Evolutionary conservation across 2,888 invertebrate genomes (phyloP).

Genomic region (Tenthredo amoena): DNA sequence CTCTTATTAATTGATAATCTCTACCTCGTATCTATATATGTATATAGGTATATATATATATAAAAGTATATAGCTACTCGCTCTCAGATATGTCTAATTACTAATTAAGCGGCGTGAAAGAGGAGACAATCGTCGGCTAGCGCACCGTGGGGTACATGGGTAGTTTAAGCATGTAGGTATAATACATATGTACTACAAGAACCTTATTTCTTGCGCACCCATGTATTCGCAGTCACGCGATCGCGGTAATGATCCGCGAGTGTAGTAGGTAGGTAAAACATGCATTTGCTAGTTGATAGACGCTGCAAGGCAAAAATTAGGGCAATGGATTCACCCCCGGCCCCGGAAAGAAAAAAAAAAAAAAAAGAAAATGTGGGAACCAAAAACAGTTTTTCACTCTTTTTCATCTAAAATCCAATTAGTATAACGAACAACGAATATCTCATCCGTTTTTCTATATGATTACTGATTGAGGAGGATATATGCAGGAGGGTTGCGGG

Average conservation of each 20-base stretch:
- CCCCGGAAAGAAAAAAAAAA: too few species aligned
- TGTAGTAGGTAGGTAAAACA: not conserved
- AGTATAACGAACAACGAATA: too few species aligned
- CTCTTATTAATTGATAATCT: slow-evolving; percentile 11
- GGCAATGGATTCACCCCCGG: not conserved
- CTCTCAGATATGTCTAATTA: not conserved
- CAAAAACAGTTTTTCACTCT: too few species aligned
- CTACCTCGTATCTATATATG: not conserved
- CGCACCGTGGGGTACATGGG: not conserved
- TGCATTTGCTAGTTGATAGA: not conserved
- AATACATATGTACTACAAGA: not conserved
- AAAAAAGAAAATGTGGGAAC: too few species aligned
- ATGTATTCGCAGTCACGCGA: slow-evolving; percentile 36
- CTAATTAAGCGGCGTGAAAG: slow-evolving; percentile 21
- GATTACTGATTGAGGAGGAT: too few species aligned
- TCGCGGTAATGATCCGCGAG: slow-evolving; percentile 8
- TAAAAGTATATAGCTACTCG: not conserved
- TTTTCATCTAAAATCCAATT: too few species aligned
- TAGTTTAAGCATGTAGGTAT: not conserved
- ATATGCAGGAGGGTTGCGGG: too few species aligned
- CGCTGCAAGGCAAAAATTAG: not conserved
- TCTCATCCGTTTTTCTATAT: too few species aligned
- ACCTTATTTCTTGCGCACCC: not conserved
- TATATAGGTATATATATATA: not conserved
- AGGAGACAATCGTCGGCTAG: slow-evolving; percentile 4